Base-by-base conservation (phyloP, 1,140 invertebrate genomes). In the Papilio xuthus region DNA sequence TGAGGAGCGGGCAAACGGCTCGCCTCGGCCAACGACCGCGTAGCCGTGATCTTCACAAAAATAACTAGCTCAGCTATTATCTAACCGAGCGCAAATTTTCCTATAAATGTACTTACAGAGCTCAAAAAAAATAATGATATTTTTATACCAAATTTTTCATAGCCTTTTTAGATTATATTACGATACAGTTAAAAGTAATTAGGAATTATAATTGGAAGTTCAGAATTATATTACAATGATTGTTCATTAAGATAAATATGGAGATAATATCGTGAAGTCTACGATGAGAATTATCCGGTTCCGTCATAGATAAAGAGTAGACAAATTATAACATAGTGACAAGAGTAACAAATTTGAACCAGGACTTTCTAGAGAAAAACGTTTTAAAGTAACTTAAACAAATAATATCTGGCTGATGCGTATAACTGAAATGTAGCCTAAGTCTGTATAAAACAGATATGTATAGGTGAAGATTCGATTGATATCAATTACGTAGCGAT, bases 21-120 rank as follows among this genome's bases (percentile, higher is more conserved):
- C 81, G 79, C 70, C 75, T 80, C 85, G 86, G 87, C 83, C 88
- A 83, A 83, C 86, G 89, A 89, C 89, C 87, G 85, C 85, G 78
- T 89, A 88, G 86, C 89, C 91, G 85, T 92, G 91, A 92, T 92
- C 90, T 92, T 90, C 86, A 79, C 81, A 80, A 86, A 90, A 89
- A 80, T 67, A 79, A 79, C 73, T 50, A 72, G 77, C 70, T 74
- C 77, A 74, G 41, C 37, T 37, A 67, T 60, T n/a, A 26, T 32
- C 28, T 8, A 69, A 72, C n/a, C 71, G 53, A 72, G 78, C 74
- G 78, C 50, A 28, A 77, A 80, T 77, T 23, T 32, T 77, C 32
- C 74, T 41, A 76, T 74, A 12, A 53, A 74, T 6, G 26, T 53
- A 74, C 72, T 26, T 56, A 63, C 0, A 28, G 23, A 28, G 3